phyloP scores from a whole-genome alignment of 2,888 invertebrate species.

The Axea sp. region DNA sequence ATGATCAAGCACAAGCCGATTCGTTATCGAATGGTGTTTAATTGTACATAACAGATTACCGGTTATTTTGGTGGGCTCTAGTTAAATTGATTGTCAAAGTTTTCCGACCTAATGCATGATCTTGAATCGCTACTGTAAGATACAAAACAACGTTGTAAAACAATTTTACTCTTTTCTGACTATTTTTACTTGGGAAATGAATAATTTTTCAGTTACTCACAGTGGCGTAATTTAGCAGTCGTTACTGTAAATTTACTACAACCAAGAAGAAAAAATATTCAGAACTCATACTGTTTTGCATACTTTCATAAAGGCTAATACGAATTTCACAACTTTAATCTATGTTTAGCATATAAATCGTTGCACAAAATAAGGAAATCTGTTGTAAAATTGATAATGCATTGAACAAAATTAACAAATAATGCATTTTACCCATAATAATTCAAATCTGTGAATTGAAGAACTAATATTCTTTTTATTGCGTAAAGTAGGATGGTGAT shows the following conservation, averaged over 20 bases:
- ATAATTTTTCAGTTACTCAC: slow-evolving; percentile 27
- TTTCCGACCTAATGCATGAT: slow-evolving; percentile 1
- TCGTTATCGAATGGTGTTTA: slow-evolving; percentile 39
- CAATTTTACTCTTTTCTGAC: neutral
- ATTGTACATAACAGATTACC: slow-evolving; percentile 20
- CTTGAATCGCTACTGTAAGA: slow-evolving; percentile 34
- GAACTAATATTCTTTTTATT: neutral
- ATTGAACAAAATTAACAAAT: no score
- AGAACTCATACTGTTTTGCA: neutral
- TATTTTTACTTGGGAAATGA: slow-evolving; percentile 21
- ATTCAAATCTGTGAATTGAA: no score
- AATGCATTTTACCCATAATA: no score
- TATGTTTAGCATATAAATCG: no score
- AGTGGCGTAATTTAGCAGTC: slow-evolving; percentile 43
- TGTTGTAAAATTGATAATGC: no score
- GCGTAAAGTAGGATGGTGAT: no score
- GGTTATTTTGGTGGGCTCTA: slow-evolving; percentile 36
- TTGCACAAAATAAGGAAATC: no score
- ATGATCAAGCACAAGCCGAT: no score
- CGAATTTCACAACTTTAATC: no score
- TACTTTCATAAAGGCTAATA: slow-evolving; percentile 8
- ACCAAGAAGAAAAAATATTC: neutral
- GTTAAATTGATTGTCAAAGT: neutral
- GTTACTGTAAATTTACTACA: slow-evolving; percentile 24
- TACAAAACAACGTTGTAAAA: no score